A percentile compares a stretch with the other conserved stretches of the same genome.
phyloP scores from a whole-genome alignment of 2,888 invertebrate genomes.

The Pseudococcus longispinus region DNA sequence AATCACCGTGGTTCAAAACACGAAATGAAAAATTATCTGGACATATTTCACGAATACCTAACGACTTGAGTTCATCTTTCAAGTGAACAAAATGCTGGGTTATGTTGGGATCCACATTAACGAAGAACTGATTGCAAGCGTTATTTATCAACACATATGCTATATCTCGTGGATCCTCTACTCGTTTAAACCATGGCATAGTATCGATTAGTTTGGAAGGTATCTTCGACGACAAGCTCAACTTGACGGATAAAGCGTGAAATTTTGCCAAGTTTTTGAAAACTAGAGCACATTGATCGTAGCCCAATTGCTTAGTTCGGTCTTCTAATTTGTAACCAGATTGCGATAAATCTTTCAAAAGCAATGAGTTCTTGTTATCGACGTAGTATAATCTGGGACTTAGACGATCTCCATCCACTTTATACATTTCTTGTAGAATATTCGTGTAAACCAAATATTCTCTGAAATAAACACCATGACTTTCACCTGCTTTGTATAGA shows the following conservation, averaged over 20 bases:
- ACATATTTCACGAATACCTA: neutral
- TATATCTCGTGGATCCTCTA: neutral
- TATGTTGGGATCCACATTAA: neutral
- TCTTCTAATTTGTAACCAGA: constrained; percentile 29
- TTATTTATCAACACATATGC: neutral
- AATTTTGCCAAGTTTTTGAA: neutral
- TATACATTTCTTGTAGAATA: neutral
- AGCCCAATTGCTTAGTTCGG: neutral
- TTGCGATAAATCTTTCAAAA: neutral
- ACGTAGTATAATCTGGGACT: neutral
- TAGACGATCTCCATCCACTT: neutral
- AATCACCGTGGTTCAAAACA: constrained; percentile 46
- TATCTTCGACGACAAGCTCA: neutral
- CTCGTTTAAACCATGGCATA: neutral
- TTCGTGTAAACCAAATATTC: neutral
- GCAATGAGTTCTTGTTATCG: neutral
- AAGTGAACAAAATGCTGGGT: neutral
- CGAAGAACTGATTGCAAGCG: neutral
- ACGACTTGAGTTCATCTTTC: neutral
- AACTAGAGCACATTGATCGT: neutral
- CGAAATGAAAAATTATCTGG: neutral
- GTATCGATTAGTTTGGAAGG: neutral
- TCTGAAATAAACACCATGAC: neutral
- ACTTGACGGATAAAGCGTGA: constrained; percentile 26
- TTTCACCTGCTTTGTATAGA: neutral